Evolutionary conservation across 2,797 vertebrate genomes (phyloP).

Genomic region (Octomys mimax): DNA sequence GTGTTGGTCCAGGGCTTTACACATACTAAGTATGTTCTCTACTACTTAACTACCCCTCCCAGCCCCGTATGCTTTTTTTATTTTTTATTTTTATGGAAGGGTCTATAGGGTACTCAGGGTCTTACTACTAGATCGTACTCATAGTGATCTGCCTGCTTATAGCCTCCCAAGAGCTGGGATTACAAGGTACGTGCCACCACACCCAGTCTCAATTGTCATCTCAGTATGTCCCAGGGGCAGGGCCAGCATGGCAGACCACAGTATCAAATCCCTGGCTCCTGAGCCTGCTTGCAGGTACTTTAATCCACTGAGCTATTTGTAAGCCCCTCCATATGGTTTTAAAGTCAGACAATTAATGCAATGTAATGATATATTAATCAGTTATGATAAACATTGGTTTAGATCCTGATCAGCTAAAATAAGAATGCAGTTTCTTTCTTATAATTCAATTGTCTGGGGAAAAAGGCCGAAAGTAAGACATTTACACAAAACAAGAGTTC

Average conservation of each 20-base stretch:
- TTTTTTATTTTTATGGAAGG: no score
- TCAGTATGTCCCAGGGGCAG: no score
- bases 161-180: no score
- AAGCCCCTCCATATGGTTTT: not conserved
- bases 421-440: not conserved
- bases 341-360: not conserved
- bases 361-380: slow-evolving; percentile 1
- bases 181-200: no score
- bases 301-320: no score
- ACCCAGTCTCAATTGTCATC: no score
- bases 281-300: no score
- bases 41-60: not conserved
- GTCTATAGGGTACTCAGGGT: no score
- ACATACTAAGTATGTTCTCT: not conserved
- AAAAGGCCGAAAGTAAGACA: not conserved
- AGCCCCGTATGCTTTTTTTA: not conserved
- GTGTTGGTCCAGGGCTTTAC: not conserved
- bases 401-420: not conserved
- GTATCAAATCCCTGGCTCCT: no score
- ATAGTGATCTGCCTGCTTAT: no score
- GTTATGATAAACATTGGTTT: not conserved
- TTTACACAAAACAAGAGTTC: slow-evolving; percentile 14
- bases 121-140: no score
- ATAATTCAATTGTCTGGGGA: not conserved
- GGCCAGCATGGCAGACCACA: no score